phyloP scores from a whole-genome alignment of 2,797 vertebrate species.

The Sebastes aleutianus region DNA sequence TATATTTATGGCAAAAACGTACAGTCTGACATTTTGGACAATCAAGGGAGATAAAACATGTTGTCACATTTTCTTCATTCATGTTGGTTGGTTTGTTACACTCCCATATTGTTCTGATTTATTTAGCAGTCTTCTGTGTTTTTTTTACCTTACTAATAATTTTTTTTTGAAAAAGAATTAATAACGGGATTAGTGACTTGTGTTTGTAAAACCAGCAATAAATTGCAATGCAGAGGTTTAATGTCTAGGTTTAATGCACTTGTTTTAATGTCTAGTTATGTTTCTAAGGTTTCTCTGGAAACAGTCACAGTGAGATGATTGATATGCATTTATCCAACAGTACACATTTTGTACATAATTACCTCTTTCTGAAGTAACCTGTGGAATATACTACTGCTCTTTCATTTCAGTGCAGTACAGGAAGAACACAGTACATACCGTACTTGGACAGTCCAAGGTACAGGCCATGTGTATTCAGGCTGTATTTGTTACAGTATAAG shows the following conservation, averaged over 20 bases:
- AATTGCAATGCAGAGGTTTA: conserved; percentile 86
- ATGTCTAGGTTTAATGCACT: conserved; percentile 77
- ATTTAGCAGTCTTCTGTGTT: conserved; percentile 81
- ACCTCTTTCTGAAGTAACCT: conserved; percentile 91
- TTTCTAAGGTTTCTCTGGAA: conserved; percentile 83
- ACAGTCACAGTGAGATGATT: conserved; percentile 80
- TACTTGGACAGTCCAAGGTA: background rate
- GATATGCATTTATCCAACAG: conserved; percentile 92
- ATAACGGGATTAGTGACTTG: conserved; percentile 85
- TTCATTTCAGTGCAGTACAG: conserved; percentile 48
- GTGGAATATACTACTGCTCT: conserved; percentile 92
- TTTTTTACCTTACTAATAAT: conserved; percentile 81
- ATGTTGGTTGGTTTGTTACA: conserved; percentile 74
- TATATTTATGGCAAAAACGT: conserved; percentile 46
- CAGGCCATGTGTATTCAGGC: background rate
- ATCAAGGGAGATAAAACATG: conserved; percentile 67
- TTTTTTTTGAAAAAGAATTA: conserved; percentile 56
- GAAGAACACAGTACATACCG: background rate
- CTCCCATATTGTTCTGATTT: conserved; percentile 86
- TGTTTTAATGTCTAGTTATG: conserved; percentile 84
- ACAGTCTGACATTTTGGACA: conserved; percentile 65
- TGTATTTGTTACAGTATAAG: background rate
- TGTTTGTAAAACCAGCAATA: conserved; percentile 90
- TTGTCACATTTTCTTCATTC: conserved; percentile 74
- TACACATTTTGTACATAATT: conserved; percentile 96